Conservation (phyloP, 1,140 invertebrate genomes). For the Trichonephila clavata region DNA sequence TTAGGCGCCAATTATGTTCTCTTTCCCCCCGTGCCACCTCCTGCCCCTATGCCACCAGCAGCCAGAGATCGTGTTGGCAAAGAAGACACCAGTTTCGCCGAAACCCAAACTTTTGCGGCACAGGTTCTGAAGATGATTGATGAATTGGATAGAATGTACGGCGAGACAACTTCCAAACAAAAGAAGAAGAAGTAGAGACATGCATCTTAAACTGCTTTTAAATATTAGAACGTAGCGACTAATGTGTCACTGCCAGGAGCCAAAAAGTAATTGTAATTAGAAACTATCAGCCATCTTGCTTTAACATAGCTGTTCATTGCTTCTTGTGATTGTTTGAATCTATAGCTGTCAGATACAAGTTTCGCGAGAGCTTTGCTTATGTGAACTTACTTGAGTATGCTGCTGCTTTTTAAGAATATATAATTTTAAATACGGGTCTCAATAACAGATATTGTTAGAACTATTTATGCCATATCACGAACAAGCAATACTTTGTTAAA, state of each 20-base stretch:
- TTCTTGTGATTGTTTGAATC: neutral
- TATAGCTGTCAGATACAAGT: neutral
- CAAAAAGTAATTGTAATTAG: neutral
- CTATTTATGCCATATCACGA: neutral
- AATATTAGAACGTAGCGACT: neutral
- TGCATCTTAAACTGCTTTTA: neutral
- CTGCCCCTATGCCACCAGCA: conserved; percentile 32
- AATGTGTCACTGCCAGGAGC: neutral
- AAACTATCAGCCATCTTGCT: neutral
- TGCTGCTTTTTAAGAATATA: neutral
- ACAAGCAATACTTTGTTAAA: conserved; percentile 1
- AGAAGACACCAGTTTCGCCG: conserved; percentile 1
- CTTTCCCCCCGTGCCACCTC: conserved; percentile 51
- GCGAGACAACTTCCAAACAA: conserved; percentile 21
- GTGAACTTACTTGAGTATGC: neutral
- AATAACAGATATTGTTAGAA: neutral
- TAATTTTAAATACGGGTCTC: conserved; percentile 1
- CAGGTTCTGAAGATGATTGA: conserved; percentile 73
- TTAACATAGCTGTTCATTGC: neutral
- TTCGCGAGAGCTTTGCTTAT: neutral
- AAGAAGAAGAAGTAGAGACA: neutral
- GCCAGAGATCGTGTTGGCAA: neutral
- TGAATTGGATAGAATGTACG: conserved; percentile 59
- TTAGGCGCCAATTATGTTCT: conserved; percentile 51
- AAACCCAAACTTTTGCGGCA: conserved; percentile 28